Percentiles rank a stretch among this genome's conserved stretches.
These are phyloP conservation scores for Pangasianodon gigas DNA, from an alignment of 2,113 vertebrate genomes.

Conservation along the genomic window DNA sequence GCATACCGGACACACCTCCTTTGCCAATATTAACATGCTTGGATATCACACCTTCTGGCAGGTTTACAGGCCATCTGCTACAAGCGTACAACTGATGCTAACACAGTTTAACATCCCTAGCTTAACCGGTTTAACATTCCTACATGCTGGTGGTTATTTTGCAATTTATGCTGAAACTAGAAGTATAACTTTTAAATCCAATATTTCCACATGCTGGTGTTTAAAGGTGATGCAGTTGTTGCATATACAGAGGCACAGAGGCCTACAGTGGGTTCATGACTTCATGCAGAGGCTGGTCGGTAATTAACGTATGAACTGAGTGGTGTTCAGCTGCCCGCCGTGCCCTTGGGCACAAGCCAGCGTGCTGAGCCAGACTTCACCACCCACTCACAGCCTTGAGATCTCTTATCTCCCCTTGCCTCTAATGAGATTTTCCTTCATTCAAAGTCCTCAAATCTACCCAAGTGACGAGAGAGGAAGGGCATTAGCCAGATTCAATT, in stretches of 20 bases:
- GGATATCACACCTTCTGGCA: neutral
- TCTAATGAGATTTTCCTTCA: constrained; percentile 38
- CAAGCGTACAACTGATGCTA: neutral
- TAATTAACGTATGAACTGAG: constrained; percentile 52
- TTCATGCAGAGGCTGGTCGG: constrained; percentile 46
- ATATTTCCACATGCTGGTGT: neutral
- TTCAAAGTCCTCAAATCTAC: constrained; percentile 73
- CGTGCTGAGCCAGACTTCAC: constrained; percentile 66
- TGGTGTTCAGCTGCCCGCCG: constrained; percentile 49
- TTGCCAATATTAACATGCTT: neutral
- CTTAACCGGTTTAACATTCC: neutral
- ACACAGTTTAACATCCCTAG: neutral
- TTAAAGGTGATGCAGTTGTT: neutral
- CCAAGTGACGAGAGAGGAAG: constrained; percentile 72
- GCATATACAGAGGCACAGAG: constrained; percentile 15
- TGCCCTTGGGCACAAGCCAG: constrained; percentile 51
- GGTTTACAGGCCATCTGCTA: neutral
- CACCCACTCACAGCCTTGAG: constrained; percentile 51
- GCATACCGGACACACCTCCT: neutral
- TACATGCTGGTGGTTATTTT: neutral
- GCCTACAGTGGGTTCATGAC: constrained; percentile 61
- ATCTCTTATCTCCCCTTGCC: constrained; percentile 47
- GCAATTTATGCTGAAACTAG: neutral
- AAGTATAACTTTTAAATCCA: neutral
- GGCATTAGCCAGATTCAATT: constrained; percentile 93